A percentile compares a stretch with the other conserved stretches of the same genome.
Evolutionary conservation across 2,888 invertebrate species (phyloP).

Genomic region (Julus scanicus): DNA sequence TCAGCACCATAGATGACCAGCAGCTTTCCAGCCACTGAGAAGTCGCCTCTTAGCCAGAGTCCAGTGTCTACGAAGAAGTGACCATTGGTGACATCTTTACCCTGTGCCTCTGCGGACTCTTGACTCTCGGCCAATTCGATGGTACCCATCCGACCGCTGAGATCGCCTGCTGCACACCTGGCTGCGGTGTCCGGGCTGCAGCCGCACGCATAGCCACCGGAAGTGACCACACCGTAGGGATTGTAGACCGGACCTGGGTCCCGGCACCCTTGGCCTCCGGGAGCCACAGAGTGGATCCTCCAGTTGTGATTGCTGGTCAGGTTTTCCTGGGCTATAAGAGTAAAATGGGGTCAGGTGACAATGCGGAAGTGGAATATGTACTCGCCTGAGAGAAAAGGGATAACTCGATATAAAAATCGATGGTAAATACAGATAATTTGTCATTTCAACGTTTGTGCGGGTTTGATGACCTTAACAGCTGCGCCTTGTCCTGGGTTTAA

Average conservation of each 20-base stretch:
- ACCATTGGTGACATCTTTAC: not conserved
- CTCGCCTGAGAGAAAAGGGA: too few species aligned
- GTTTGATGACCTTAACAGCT: not conserved
- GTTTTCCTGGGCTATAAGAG: slow-evolving; percentile 19
- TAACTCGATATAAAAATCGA: not conserved
- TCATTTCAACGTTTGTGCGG: not conserved
- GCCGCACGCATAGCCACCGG: not conserved
- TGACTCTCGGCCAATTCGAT: not conserved
- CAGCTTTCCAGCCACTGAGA: not conserved
- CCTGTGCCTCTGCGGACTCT: not conserved
- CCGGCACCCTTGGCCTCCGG: not conserved
- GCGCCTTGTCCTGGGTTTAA: not conserved
- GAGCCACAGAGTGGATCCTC: not conserved
- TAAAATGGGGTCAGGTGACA: not conserved
- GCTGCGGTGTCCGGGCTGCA: slow-evolving; percentile 25
- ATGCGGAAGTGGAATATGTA: not conserved
- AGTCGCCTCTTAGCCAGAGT: slow-evolving; percentile 5
- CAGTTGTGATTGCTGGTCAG: slow-evolving; percentile 11
- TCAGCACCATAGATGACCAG: slow-evolving; percentile 44
- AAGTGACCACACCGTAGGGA: slow-evolving; percentile 44
- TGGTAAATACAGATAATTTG: not conserved
- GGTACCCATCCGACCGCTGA: slow-evolving; percentile 42
- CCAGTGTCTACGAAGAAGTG: slow-evolving; percentile 36
- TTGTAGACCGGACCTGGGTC: slow-evolving; percentile 14
- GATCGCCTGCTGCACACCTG: slow-evolving; percentile 47